Evolutionary conservation across 2,888 invertebrate species (phyloP).

Genomic region (Sinodicranocentrus sp.): DNA sequence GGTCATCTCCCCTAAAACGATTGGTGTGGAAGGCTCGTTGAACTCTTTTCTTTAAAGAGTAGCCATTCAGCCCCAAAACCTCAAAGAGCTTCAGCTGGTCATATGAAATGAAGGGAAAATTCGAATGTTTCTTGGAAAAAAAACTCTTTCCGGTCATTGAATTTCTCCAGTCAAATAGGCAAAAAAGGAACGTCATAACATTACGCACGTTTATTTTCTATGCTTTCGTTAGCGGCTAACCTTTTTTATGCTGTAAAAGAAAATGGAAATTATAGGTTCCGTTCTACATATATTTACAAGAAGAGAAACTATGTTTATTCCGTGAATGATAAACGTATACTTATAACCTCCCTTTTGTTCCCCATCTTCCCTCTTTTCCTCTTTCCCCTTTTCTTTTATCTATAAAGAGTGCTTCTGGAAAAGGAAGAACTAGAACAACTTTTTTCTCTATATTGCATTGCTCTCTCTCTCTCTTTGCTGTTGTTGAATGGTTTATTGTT

Average conservation of each 20-base stretch:
- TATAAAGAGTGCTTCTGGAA: neutral
- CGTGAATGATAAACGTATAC: neutral
- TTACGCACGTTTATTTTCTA: constrained; percentile 8
- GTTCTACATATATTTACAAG: neutral
- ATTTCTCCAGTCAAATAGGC: too few species aligned
- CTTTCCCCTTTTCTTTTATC: neutral
- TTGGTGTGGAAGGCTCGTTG: constrained; percentile 45
- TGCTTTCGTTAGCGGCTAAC: neutral
- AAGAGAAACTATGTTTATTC: neutral
- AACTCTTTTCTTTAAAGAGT: constrained; percentile 20
- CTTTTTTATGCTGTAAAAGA: neutral
- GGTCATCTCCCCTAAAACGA: constrained; percentile 44
- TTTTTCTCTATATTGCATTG: too few species aligned
- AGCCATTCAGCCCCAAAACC: constrained; percentile 22
- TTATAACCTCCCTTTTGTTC: neutral
- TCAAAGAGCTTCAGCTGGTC: too few species aligned
- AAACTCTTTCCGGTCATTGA: too few species aligned
- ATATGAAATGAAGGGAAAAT: too few species aligned
- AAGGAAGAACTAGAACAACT: neutral
- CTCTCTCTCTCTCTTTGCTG: too few species aligned
- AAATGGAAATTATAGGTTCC: neutral
- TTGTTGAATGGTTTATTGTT: constrained; percentile 61
- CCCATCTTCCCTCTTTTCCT: neutral
- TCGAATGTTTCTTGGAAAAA: too few species aligned
- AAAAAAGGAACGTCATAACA: constrained; percentile 3